phyloP scores from a whole-genome alignment of 2,797 vertebrate genomes.

The Rhodeus uyekii region DNA sequence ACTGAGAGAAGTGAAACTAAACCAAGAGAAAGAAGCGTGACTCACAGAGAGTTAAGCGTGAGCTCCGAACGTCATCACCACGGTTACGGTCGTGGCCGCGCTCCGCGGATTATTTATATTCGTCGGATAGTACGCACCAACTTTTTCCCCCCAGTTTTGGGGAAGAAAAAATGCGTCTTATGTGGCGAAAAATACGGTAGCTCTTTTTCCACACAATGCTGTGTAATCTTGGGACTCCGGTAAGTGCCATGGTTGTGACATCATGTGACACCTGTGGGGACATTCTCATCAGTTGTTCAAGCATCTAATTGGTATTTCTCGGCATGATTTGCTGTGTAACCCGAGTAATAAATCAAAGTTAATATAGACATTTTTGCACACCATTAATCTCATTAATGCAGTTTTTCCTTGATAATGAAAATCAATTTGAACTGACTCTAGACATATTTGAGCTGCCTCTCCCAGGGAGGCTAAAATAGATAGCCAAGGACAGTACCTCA shows the following conservation, averaged over 20 bases:
- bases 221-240: not conserved
- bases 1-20: no score
- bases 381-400: slow-evolving; percentile 40
- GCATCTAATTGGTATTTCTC: slow-evolving; percentile 49
- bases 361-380: slow-evolving; percentile 18
- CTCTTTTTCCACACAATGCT: not conserved
- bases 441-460: slow-evolving; percentile 47
- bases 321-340: slow-evolving; percentile 49
- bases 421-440: slow-evolving; percentile 40
- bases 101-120: no score
- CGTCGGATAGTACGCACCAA: no score
- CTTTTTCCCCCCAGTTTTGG: no score
- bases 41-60: no score
- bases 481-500: slow-evolving; percentile 37
- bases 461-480: slow-evolving; percentile 39
- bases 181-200: no score
- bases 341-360: slow-evolving; percentile 53
- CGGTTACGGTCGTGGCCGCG: no score
- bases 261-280: slow-evolving; percentile 28
- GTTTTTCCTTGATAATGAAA: slow-evolving; percentile 46
- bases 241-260: slow-evolving; percentile 7
- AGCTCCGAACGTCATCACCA: no score
- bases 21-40: no score
- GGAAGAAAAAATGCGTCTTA: no score
- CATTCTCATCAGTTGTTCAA: slow-evolving; percentile 12